These are phyloP conservation scores for Phalacrocorax pelagicus DNA, from an alignment of 2,113 vertebrate genomes.

Conservation along the genomic window DNA sequence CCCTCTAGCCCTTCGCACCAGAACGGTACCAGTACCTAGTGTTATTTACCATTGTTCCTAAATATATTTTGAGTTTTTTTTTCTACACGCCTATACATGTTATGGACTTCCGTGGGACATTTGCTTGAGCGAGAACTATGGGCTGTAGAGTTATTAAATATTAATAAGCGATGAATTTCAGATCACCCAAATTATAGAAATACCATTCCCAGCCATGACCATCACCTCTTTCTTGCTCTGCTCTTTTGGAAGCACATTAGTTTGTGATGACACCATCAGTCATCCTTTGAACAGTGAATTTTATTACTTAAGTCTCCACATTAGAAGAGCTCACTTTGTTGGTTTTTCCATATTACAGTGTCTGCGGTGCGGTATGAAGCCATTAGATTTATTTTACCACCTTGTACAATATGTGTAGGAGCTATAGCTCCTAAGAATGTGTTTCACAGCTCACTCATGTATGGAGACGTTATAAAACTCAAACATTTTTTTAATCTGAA, in stretches of 20 bases:
- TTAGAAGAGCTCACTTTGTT: background rate
- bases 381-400: background rate
- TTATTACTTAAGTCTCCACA: background rate
- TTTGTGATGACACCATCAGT: conserved; percentile 20
- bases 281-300: background rate
- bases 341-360: background rate
- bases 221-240: background rate
- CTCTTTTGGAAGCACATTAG: conserved; percentile 14
- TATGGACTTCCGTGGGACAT: background rate
- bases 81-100: background rate
- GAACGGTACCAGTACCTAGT: background rate
- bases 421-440: background rate
- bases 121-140: background rate
- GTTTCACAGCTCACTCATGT: conserved; percentile 39
- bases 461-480: conserved; percentile 59
- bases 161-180: conserved; percentile 42
- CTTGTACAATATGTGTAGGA: background rate
- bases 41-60: background rate
- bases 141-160: background rate
- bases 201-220: background rate
- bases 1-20: background rate
- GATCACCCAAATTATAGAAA: conserved; percentile 17
- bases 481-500: conserved; percentile 68
- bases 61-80: background rate
- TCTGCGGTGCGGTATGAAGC: background rate